phyloP scores from a whole-genome alignment of 64 coral and sea anemone genomes.

The Exaiptasia diaphana region DNA sequence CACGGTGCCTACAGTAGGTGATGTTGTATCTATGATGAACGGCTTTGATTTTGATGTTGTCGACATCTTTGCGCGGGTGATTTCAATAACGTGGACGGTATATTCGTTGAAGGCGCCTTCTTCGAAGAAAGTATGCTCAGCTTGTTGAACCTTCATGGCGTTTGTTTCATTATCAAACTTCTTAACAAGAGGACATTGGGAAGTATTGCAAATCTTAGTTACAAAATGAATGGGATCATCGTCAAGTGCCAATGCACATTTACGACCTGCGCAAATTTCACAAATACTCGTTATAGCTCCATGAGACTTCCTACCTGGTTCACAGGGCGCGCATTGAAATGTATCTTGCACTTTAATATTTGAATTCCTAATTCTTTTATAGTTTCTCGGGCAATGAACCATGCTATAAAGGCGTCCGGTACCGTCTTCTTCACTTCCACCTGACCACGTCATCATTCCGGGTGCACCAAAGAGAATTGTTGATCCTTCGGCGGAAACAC shows the following conservation, averaged over 20 bases:
- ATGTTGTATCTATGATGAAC: constrained; percentile 57
- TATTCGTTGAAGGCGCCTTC: constrained; percentile 36
- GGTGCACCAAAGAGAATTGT: constrained; percentile 71
- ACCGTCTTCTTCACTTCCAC: not conserved
- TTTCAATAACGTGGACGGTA: constrained; percentile 55
- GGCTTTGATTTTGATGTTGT: constrained; percentile 58
- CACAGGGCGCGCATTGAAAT: constrained; percentile 57
- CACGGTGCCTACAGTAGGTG: constrained; percentile 60
- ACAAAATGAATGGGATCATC: constrained; percentile 30
- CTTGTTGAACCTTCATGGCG: constrained; percentile 1
- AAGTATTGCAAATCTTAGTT: constrained; percentile 31
- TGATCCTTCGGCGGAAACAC: constrained; percentile 42
- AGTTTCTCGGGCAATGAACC: constrained; percentile 59
- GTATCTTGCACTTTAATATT: not conserved
- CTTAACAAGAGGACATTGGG: not conserved
- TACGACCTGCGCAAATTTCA: constrained; percentile 7
- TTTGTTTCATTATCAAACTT: constrained; percentile 3
- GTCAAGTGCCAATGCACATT: constrained; percentile 2
- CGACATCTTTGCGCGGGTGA: constrained; percentile 28
- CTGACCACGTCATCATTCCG: constrained; percentile 63
- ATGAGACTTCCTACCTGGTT: constrained; percentile 57
- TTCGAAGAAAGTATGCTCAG: constrained; percentile 52
- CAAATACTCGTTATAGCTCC: constrained; percentile 59
- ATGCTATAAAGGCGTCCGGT: constrained; percentile 68
- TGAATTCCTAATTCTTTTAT: constrained; percentile 48